Evolutionary conservation across 1,140 invertebrate genomes (phyloP), one percentile per base, ranked within the genome.

Genomic region (Capitella teleta): DNA sequence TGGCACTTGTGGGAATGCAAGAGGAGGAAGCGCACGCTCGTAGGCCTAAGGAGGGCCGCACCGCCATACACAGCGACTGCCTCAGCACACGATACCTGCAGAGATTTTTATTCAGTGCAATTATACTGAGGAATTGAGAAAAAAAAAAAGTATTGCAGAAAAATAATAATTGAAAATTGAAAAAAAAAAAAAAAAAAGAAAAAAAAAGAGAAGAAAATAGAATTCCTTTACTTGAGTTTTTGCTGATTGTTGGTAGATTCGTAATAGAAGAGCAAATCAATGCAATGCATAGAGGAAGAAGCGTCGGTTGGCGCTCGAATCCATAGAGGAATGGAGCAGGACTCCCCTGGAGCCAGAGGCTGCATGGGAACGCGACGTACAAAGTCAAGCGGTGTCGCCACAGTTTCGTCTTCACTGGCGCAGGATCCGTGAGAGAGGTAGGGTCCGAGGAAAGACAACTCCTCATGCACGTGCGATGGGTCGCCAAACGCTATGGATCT

Each of bases 231-330:
- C 45, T 32, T 47, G 18, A 32, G 10, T 4, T 47, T 47, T 6
- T 16, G 28, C 18, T 36, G 30, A 5, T 4, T 36, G 28, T 36
- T 16, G 14, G 28, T 36, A 2, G 45, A 36, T 32, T 47, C 79
- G 63, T 86, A 86, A 61, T 85, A 85, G 60, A 85, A 82, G 26
- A 86, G 66, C 48, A 86, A 66, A 60, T 84, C 77, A 19, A 85
- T 63, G 5, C 73, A 70, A 59, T 82, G 78, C 10, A 73, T 72
- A 3, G 82, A 83, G 24, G 78, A 78, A 32, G 74, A n/a, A n/a
- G n/a, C n/a, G n/a, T n/a, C 68, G 51, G 78, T 74, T 5, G 82
- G 80, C 1, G 82, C 83, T 57, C 79, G 76, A 12, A 85, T 67
- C 81, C 82, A 84, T 56, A 84, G 70, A 21, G 76, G 74, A 44